Base-by-base conservation (phyloP, 2,113 vertebrate species). In the Siniperca chuatsi region DNA sequence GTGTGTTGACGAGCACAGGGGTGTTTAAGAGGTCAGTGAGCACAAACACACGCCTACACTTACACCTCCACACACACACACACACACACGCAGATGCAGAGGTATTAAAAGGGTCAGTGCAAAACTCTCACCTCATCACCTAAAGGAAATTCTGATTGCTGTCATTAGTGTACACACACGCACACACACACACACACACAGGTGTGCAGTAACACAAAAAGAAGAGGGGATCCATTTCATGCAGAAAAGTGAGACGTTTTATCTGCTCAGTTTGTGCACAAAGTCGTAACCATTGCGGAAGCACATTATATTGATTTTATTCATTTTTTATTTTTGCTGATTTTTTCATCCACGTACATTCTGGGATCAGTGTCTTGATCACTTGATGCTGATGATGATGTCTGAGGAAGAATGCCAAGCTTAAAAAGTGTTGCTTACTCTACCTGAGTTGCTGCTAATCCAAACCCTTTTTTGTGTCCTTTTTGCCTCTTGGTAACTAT, bases 11-110 rank as follows among this genome's bases (percentile, higher is more conserved):
- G 93, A 95, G 93, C 90, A 91, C 90, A 93, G 91, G 90, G 94
- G 91, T 95, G 94, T 95, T 95, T 94, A 95, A 95, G 93, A 95
- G 95, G 95, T 96, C 95, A 96, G 92, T 92, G 93, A 95, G 88
- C 94, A 92, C 90, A 91, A 90, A 90, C 88, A 88, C 90, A 90
- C 85, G 29, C 80, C 81, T 87, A 83, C 90, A 91, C 89, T 87
- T 84, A 91, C 78, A 84, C 75, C 65, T 82, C 52, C 81, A 83
- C 81, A 72, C 44, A 69, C n/a, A 67, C 71, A 86, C 46, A 83
- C 62, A 84, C 58, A 85, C 58, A 85, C 86, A 83, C 72, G 81
- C 80, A 82, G 64, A 91, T 88, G 87, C 90, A 84, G 87, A 84
- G 79, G 61, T 73, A 93, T 95, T 94, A 90, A 94, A 94, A 90